Percentiles rank a stretch among this genome's conserved stretches.
Evolutionary conservation across 2,797 vertebrate genomes (phyloP).

Genomic region (Poliocrania exsul): DNA sequence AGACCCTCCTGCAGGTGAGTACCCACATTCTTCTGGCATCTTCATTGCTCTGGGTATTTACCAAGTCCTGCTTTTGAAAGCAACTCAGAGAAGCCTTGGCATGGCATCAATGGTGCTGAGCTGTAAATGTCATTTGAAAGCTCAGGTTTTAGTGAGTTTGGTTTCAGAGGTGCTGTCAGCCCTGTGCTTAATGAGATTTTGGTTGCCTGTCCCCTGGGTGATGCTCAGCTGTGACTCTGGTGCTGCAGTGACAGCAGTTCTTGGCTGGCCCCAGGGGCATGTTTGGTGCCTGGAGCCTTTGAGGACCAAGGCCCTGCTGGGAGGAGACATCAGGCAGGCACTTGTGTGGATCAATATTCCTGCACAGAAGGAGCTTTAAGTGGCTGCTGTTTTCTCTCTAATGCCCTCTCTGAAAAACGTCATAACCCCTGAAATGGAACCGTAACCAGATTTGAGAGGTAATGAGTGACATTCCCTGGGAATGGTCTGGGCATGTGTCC

Average conservation of each 20-base stretch:
- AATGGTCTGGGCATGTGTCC: not conserved
- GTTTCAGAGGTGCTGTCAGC: not conserved
- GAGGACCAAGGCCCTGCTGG: not conserved
- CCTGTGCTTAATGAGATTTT: not conserved
- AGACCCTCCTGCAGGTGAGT: constrained; percentile 96
- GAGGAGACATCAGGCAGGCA: not conserved
- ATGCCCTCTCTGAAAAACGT: not conserved
- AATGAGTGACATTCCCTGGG: not conserved
- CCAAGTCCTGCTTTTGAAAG: not conserved
- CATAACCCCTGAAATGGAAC: not conserved
- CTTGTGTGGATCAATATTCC: not conserved
- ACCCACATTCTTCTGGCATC: not conserved
- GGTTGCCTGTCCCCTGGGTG: not conserved
- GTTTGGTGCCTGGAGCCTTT: not conserved
- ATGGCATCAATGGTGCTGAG: not conserved
- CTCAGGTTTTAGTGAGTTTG: not conserved
- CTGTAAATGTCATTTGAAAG: not conserved
- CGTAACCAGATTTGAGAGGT: not conserved
- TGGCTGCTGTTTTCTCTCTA: not conserved
- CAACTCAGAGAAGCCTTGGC: not conserved
- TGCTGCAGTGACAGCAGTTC: not conserved
- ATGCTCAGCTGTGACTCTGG: not conserved
- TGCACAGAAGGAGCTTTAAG: not conserved
- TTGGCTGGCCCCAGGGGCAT: not conserved
- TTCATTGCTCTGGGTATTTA: not conserved